Base-by-base conservation (phyloP, 1,140 invertebrate genomes). In the Drosophila prosaltans region DNA sequence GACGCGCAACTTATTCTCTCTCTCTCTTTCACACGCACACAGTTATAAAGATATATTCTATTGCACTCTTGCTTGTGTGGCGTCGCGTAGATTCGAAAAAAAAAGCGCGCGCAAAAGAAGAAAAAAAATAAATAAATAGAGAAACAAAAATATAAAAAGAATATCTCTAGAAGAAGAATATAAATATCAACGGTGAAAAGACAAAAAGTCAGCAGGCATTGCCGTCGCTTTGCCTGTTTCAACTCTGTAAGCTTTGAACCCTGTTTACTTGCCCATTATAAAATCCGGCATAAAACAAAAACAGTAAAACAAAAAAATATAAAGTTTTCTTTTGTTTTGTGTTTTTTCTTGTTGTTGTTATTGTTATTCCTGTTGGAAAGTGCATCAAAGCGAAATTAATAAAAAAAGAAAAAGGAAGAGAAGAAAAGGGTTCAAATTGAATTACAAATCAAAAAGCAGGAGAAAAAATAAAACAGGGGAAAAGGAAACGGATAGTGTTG, bases 191-290 rank as follows among this genome's bases (percentile, higher is more conserved):
- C 69, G 64, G 73, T 51, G 45, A 28, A 43, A 45, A 45, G 58
- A 79, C 58, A 77, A 72, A 81, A 76, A 51, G 45, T 51, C 45
- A 51, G 21, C 10, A 10, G 45, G 16, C 16, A 2, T 3, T 1
- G 6, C 45, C 45, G 72, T 76, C 78, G 74, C 74, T 36, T 36
- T 36, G 32, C 72, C 74, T 16, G 82, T 79, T 62, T n/a, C 81
- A 74, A 71, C 74, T 72, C 74, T 72, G 74, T 77, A 71, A 72
- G 82, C 82, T 43, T 54, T 88, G 83, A 76, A 72, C 76, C 43
- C 63, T 88, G 80, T 88, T 86, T 88, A 83, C 84, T 83, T 88
- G 83, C 72, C 80, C 72, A 88, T 88, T 88, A 88, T 74, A 86
- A 88, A 86, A 88, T 76, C 80, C 72, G 80, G 67, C 21, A 43